Percentiles rank a stretch among this genome's conserved stretches.
phyloP scores from a whole-genome alignment of 1,140 invertebrate species.

The Zaprionus gabonicus region DNA sequence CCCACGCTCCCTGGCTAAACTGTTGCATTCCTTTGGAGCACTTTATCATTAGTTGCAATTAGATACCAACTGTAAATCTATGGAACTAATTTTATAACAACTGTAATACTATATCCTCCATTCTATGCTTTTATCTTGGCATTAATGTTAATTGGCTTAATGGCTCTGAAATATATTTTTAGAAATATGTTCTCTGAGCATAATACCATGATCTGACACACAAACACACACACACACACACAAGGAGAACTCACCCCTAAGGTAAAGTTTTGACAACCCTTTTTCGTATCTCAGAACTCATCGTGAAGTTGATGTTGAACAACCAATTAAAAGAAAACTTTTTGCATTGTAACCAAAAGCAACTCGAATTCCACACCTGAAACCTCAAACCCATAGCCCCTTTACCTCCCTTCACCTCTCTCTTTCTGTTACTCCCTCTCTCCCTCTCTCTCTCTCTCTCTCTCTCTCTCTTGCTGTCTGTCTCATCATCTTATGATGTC shows the following conservation, averaged over 20 bases:
- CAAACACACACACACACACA: neutral
- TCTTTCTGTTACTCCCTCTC: neutral
- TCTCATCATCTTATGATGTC: conserved; percentile 41
- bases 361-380: conserved; percentile 57
- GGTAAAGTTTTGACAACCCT: conserved; percentile 56
- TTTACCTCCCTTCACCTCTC: neutral
- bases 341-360: conserved; percentile 59
- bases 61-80: conserved; percentile 48
- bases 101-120: conserved; percentile 1
- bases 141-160: conserved; percentile 51
- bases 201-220: conserved; percentile 19
- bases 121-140: conserved; percentile 22
- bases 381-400: neutral
- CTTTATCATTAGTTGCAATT: conserved; percentile 83
- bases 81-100: conserved; percentile 2
- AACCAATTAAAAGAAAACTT: conserved; percentile 78
- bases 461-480: neutral
- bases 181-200: conserved; percentile 8
- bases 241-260: conserved; percentile 51
- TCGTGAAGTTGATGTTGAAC: conserved; percentile 52
- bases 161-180: conserved; percentile 18
- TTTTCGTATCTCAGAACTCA: conserved; percentile 53
- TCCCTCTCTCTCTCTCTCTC: neutral
- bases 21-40: conserved; percentile 28
- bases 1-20: conserved; percentile 43